Conservation (phyloP, 1,140 invertebrate genomes). For the Zaprionus tsacasi region DNA sequence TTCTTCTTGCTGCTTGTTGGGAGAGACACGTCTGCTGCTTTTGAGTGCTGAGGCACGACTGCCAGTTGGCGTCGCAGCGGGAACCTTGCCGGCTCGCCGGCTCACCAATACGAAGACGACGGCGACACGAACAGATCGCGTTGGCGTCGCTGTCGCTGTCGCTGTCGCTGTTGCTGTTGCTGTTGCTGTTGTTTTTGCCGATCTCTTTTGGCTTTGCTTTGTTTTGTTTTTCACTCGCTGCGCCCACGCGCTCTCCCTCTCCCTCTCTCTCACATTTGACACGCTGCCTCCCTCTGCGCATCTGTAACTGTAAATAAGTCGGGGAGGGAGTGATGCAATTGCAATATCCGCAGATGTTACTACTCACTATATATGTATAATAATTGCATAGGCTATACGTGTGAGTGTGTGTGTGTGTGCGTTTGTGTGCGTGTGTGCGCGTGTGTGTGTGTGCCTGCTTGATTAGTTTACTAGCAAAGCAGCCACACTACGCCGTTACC, state of each 20-base stretch:
- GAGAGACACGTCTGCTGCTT: constrained; percentile 59
- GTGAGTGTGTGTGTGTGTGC: not conserved
- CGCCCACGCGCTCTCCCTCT: constrained; percentile 2
- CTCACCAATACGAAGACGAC: constrained; percentile 24
- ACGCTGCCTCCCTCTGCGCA: not conserved
- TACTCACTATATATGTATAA: not conserved
- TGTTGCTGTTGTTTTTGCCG: constrained; percentile 16
- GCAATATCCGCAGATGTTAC: not conserved
- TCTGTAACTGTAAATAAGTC: not conserved
- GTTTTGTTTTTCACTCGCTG: constrained; percentile 4
- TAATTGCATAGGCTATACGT: not conserved
- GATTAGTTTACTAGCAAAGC: not conserved
- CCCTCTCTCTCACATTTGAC: not conserved
- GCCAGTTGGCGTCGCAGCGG: constrained; percentile 55
- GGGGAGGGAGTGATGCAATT: not conserved
- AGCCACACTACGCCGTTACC: not conserved
- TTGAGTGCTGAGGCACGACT: constrained; percentile 74
- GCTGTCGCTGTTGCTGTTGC: not conserved
- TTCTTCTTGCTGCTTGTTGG: constrained; percentile 1
- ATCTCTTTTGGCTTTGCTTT: constrained; percentile 24
- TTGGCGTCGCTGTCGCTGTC: constrained; percentile 41
- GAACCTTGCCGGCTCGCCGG: constrained; percentile 45
- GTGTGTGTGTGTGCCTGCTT: not conserved
- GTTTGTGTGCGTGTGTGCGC: not conserved
- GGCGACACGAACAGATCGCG: constrained; percentile 29